Evolutionary conservation across 2,888 invertebrate species (phyloP).

Genomic region (Desoria tigrina): DNA sequence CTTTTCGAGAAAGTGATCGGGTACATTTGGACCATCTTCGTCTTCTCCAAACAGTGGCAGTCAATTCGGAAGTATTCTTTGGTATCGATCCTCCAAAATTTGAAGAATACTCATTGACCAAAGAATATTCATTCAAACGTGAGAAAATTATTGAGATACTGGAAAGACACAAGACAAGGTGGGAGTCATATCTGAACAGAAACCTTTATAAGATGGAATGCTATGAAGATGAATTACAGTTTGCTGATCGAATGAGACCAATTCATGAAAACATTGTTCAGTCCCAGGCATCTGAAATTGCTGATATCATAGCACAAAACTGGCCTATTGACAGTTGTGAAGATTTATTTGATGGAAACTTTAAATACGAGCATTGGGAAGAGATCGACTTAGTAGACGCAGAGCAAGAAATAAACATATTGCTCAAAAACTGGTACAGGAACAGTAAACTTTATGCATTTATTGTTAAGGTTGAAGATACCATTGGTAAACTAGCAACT

Average conservation of each 20-base stretch:
- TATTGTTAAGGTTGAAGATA: slow-evolving; percentile 3
- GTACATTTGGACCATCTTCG: slow-evolving; percentile 12
- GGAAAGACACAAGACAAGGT: not conserved
- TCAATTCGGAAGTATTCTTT: slow-evolving; percentile 14
- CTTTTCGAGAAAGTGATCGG: slow-evolving; percentile 10
- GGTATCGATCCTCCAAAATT: slow-evolving; percentile 19
- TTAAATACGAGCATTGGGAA: not conserved
- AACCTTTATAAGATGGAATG: not conserved
- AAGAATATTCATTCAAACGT: slow-evolving; percentile 15
- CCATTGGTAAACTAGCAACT: not conserved
- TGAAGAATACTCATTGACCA: slow-evolving; percentile 21
- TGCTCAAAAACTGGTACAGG: slow-evolving; percentile 24
- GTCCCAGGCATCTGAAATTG: not conserved
- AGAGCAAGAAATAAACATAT: not conserved
- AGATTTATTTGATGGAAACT: not conserved
- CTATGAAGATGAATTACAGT: slow-evolving; percentile 12
- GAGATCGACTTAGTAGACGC: not conserved
- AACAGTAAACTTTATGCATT: slow-evolving; percentile 21
- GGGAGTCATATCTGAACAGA: slow-evolving; percentile 17
- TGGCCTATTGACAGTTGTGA: slow-evolving; percentile 21
- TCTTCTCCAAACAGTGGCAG: slow-evolving; percentile 27
- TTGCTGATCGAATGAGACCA: slow-evolving; percentile 15
- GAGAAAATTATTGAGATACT: slow-evolving; percentile 10
- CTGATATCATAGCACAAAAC: not conserved
- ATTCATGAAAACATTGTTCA: slow-evolving; percentile 15